Percentiles rank a stretch among this genome's conserved stretches.
These are phyloP conservation scores for Trachymyrmex septentrionalis DNA, from an alignment of 1,140 invertebrate genomes.

Conservation along the genomic window DNA sequence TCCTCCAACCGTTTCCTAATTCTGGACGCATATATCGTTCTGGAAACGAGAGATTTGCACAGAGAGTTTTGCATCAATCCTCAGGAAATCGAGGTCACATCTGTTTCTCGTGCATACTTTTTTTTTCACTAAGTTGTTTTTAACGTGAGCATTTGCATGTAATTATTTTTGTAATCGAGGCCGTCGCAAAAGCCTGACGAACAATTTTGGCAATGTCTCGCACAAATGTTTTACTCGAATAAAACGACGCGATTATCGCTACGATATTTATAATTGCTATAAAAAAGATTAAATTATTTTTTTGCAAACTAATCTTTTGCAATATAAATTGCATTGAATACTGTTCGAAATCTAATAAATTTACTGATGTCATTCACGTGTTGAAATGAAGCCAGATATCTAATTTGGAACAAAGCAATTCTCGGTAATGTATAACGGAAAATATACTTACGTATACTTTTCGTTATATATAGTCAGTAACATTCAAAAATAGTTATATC, in stretches of 20 bases:
- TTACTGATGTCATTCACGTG: background rate
- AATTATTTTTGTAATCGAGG: slow-evolving; percentile 77
- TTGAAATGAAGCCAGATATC: slow-evolving; percentile 46
- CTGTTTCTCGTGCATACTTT: slow-evolving; percentile 52
- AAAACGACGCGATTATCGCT: background rate
- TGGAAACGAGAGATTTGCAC: slow-evolving; percentile 41
- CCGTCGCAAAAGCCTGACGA: slow-evolving; percentile 53
- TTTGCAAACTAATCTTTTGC: slow-evolving; percentile 1
- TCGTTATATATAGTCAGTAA: background rate
- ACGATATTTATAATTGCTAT: slow-evolving; percentile 53
- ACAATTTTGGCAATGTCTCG: slow-evolving; percentile 48
- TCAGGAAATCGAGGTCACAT: slow-evolving; percentile 60
- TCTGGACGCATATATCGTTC: slow-evolving; percentile 32
- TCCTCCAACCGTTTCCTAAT: slow-evolving; percentile 42
- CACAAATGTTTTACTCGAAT: background rate
- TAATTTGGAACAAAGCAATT: slow-evolving; percentile 38
- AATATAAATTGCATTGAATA: background rate
- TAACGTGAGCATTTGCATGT: slow-evolving; percentile 45
- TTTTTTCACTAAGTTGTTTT: slow-evolving; percentile 46
- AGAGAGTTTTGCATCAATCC: slow-evolving; percentile 54
- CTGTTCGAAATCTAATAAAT: slow-evolving; percentile 26
- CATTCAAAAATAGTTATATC: background rate
- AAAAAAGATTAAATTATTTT: slow-evolving; percentile 4
- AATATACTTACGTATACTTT: slow-evolving; percentile 27
- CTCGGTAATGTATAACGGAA: slow-evolving; percentile 13